Conservation (phyloP, 2,113 vertebrate species). For the Eonycteris spelaea region DNA sequence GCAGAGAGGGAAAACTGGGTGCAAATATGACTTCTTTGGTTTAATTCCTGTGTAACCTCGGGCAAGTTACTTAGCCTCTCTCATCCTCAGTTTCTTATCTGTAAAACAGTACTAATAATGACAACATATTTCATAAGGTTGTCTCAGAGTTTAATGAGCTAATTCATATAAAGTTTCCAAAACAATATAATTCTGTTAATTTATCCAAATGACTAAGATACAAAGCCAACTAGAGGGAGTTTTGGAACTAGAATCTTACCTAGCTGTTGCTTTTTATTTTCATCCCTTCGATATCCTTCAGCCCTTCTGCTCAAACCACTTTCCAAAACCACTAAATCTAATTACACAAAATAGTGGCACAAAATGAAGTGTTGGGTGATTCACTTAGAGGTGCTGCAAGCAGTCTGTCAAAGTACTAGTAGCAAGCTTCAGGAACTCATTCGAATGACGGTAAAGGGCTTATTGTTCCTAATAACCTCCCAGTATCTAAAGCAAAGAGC, state of each 20-base stretch:
- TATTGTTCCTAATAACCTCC: slow-evolving; percentile 47
- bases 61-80: background rate
- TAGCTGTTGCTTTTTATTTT: background rate
- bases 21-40: background rate
- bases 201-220: background rate
- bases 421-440: background rate
- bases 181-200: background rate
- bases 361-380: background rate
- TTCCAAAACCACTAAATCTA: slow-evolving; percentile 23
- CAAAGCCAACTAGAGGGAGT: background rate
- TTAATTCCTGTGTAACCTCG: background rate
- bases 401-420: background rate
- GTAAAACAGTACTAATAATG: background rate
- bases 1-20: background rate
- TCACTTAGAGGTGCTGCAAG: background rate
- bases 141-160: background rate
- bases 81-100: background rate
- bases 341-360: background rate
- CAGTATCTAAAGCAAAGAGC: background rate
- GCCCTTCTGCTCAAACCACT: background rate
- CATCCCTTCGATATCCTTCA: background rate
- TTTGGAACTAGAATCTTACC: background rate
- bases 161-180: background rate
- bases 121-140: background rate
- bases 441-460: background rate